phyloP scores from a whole-genome alignment of 2,797 vertebrate genomes.

The Australoheros facetus region DNA sequence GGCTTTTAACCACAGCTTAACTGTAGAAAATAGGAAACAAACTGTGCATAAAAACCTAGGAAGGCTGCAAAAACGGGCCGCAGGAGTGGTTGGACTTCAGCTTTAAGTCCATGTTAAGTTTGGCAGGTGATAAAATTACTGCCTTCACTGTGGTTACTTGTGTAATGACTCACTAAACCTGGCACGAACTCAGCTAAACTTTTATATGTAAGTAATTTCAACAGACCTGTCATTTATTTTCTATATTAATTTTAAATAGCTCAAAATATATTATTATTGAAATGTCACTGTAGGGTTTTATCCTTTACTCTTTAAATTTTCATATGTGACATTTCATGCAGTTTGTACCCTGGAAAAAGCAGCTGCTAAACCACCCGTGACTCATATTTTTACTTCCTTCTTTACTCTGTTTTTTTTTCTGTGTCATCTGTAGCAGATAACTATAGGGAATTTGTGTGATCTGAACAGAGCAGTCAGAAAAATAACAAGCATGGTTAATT shows the following conservation, averaged over 20 bases:
- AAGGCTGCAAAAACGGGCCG: constrained; percentile 28
- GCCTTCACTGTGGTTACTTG: constrained; percentile 18
- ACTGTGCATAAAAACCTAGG: constrained; percentile 31
- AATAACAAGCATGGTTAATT: background rate
- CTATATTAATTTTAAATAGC: background rate
- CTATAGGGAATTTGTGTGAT: background rate
- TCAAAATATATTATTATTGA: background rate
- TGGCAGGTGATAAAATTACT: constrained; percentile 17
- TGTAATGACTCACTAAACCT: background rate
- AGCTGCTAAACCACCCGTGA: background rate
- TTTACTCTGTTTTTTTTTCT: constrained; percentile 5
- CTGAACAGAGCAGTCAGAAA: background rate
- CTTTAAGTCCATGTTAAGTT: constrained; percentile 13
- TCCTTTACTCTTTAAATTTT: background rate
- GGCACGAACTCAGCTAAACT: background rate
- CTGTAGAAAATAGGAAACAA: constrained; percentile 45
- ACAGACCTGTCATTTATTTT: background rate
- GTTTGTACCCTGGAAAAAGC: constrained; percentile 1
- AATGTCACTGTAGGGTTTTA: background rate
- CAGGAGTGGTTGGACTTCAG: constrained; percentile 6
- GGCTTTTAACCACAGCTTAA: constrained; percentile 22
- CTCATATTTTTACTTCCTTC: constrained; percentile 7
- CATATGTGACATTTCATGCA: background rate
- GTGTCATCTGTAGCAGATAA: constrained; percentile 19
- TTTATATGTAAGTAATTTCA: background rate